Base-by-base conservation (phyloP, 2,113 vertebrate species). In the Pyrgilauda ruficollis region DNA sequence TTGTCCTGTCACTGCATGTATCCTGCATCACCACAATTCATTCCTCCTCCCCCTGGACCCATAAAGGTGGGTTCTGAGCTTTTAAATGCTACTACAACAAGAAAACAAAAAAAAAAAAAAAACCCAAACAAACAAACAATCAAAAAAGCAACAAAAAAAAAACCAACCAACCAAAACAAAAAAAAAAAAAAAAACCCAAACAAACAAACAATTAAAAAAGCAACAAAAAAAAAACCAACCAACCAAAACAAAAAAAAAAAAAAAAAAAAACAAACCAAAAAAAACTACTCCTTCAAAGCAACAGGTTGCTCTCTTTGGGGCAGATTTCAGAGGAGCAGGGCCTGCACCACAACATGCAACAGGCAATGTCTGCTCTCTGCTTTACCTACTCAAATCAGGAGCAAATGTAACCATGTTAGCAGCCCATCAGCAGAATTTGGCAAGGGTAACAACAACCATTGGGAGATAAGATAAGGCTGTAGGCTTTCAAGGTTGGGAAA, bases 391-490 rank as follows among this genome's bases (percentile, higher is more conserved):
- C 44, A 90, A 94, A 93, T 86, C 90, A 46, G 52, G 56, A 81
- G 56, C 41, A 81, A 93, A 83, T 3, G 3, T 44, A 70, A 49
- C 44, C 35, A 61, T 81, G 83, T 39, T 52, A 84, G 62, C 61
- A 85, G 66, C 68, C 49, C 67, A 33, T 73, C 72, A 67, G 47
- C 49, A 59, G 50, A 92, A 61, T 84, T 89, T 92, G 90, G 66
- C 84, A 59, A 47, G 44, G 70, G 70, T 68, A 96, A 52, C 72
- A 92, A 78, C 66, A 61, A 86, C 73, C 61, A 9, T 10, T 75
- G 92, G 47, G 26, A 93, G 93, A 86, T 93, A 96, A 94, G 83
- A 93, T 90, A 94, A 93, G 55, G 43, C 50, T 53, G 35, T 35
- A 66, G 63, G 61, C 52, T 92, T 77, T 92, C 90, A 86, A 96